Base-by-base conservation (phyloP, 2,797 vertebrate genomes). In the Dicrostonyx torquatus region DNA sequence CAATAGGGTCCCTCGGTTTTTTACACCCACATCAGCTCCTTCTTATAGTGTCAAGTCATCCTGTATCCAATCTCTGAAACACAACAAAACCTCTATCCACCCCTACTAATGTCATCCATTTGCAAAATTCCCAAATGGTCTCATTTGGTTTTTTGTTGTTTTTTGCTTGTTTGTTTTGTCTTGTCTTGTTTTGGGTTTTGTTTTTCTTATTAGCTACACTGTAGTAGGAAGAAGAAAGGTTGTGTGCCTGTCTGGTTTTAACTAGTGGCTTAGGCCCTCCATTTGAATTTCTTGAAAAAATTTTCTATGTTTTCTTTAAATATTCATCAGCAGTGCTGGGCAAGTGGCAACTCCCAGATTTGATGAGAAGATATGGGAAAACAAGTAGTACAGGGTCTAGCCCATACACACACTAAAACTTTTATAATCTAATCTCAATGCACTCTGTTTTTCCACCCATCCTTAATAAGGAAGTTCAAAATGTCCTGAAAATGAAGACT, bases 291-390 rank as follows among this genome's bases (percentile, higher is more conserved):
- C 50, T 50, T 58, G 2, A 83, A 79, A 3, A 17, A 64, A 22
- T 91, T 70, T 34, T 13, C 24, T 43, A 10, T 76, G 26, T 40
- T 86, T 87, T 72, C 14, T 85, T 77, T 92, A 82, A 84, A 31
- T 31, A 22, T 62, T 37, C 9, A 72, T 62, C n/a, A 9, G 53
- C 20, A 73, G 18, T 34, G 17, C 31, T 76, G 50, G 22, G 2
- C 2, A 60, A 43, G 31, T 55, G 48, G 8, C 77, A 77, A 11
- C 12, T 40, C n/a, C 70, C 62, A 70, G 14, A 86, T 62, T 79
- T 58, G 68, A 93, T 78, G 14, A 53, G 10, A 53, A 7, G 48
- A 58, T 58, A 6, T 45, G 48, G 22, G 53, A 75, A 91, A 53
- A 60, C n/a, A 93, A 50, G 7, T 17, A 68, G 6, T 9, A 31